Percentiles rank a stretch among this genome's conserved stretches.
Evolutionary conservation across 1,140 invertebrate species (phyloP).

Genomic region (Phymorhynchus buccinoides): DNA sequence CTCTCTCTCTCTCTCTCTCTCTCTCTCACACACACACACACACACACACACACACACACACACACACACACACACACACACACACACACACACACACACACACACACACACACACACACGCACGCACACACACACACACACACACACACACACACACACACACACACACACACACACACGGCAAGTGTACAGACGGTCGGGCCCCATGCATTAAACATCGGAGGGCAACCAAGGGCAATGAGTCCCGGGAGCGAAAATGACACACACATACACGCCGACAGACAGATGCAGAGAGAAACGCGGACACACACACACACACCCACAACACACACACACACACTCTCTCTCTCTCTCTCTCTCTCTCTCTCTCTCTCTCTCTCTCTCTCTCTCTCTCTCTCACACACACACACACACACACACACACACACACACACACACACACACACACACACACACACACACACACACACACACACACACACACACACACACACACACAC

Average conservation of each 20-base stretch:
- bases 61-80: too few species aligned
- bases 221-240: too few species aligned
- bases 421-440: slow-evolving; percentile 22
- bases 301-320: background rate
- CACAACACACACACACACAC: background rate
- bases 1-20: too few species aligned
- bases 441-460: slow-evolving; percentile 12
- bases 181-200: background rate
- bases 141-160: background rate
- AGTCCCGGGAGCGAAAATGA: too few species aligned
- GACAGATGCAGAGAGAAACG: too few species aligned
- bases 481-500: background rate
- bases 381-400: background rate
- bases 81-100: too few species aligned
- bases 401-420: slow-evolving; percentile 23
- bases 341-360: background rate
- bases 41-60: background rate
- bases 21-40: background rate
- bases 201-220: background rate
- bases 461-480: slow-evolving; percentile 24
- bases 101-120: background rate
- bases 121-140: background rate
- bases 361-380: background rate
- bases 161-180: background rate
- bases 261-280: too few species aligned